Base-by-base conservation (phyloP, 2,113 vertebrate genomes). In the Chamaea fasciata region DNA sequence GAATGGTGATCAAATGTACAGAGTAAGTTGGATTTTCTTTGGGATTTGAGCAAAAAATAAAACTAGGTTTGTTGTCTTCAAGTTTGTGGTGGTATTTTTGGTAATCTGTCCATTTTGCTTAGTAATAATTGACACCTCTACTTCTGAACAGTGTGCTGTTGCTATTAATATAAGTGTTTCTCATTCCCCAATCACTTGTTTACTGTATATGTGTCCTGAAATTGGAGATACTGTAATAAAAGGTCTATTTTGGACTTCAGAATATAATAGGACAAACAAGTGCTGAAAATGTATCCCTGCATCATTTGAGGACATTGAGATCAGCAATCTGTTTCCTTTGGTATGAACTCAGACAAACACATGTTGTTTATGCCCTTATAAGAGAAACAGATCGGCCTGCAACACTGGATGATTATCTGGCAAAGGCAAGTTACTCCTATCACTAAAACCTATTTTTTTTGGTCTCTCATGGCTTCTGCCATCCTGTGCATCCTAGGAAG, bases 151-250 rank as follows among this genome's bases (percentile, higher is more conserved):
- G 26, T 24, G 44, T 80, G 78, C 23, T 68, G 71, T 74, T 96
- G 85, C 92, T 96, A 71, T 92, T 95, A 88, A 91, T 90, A 14
- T 8, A 81, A 83, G 67, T 86, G 68, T 88, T 94, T 96, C 76
- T 90, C 79, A 77, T 88, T 90, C 67, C 63, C 59, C 37, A 33
- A 74, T 79, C 33, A 6, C 63, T 97, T 94, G 85, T 94, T 96
- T 96, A 88, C 94, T 70, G 63, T 76, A 65, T 75, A 88, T n/a
- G 64, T 90, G 88, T 88, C 83, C 80, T 93, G 83, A 89, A 93
- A 93, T 39, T 86, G 3, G 85, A 90, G 79, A 84, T 92, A 70
- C 75, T 90, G 73, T 86, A 83, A 88, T 90, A 83, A 94, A 94
- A 91, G 16, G 3, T 86, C 77, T 94, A 10, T 79, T 92, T 92